Base-by-base conservation (phyloP, 2,797 vertebrate species). In the Acipenser ruthenus region DNA sequence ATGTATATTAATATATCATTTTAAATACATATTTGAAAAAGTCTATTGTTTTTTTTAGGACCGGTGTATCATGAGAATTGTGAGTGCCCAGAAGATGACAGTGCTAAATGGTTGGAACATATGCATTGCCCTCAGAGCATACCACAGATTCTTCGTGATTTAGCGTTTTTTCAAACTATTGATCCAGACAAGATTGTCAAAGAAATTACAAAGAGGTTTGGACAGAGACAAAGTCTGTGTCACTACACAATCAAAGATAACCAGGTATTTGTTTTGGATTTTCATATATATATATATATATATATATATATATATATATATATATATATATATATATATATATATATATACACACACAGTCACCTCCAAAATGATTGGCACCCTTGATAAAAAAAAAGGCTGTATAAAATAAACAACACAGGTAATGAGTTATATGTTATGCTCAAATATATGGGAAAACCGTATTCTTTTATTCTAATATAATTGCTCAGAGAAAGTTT, bases 211-310 rank as follows among this genome's bases (percentile, higher is more conserved):
- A 76, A 88, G 75, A 91, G 95, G 63, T 99, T 98, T 73, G 94
- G 94, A 50, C 91, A 94, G 75, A 90, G 94, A 62, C 95, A 99
- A 73, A 99, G 95, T 74, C 87, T 99, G 67, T 99, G 97, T 70
- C 96, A 99, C 82, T 99, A 99, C 78, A 95, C 94, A 37, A 73
- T 99, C 71, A 97, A 94, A 86, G 83, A 97, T 79, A 98, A 98
- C 65, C 89, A 95, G 95, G 97, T 97, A 83, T 0, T 18, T 13
- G 3, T 11, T 6, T 8, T 4, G 9, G 49, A 3, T 18, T 11
- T 48, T 0, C 48, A 18, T 51, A 60, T 50, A n/a, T 13, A 60
- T 52, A 48, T 18, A 18, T 18, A 18, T 18, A 18, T 18, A 18
- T 51, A 60, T 50, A n/a, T 13, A 60, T 52, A 48, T 18, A 18